A percentile compares a stretch with the other conserved stretches of the same genome.
These are phyloP conservation scores for Malurus melanocephalus DNA, from an alignment of 2,113 vertebrate species.

Conservation along the genomic window DNA sequence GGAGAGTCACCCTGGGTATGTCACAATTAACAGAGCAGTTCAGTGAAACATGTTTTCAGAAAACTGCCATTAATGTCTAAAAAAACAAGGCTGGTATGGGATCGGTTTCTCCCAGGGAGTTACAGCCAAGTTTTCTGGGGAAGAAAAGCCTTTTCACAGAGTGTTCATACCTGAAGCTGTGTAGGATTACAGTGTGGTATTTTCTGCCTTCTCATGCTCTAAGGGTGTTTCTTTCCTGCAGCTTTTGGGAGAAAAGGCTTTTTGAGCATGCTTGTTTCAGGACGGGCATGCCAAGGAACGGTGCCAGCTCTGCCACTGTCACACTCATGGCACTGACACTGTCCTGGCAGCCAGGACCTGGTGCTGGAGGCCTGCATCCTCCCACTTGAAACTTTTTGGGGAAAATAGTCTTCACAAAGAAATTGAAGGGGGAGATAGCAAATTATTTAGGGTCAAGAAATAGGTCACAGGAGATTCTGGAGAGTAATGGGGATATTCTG, in stretches of 20 bases:
- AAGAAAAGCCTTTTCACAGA: background rate
- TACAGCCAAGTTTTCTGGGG: background rate
- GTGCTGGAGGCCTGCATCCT: background rate
- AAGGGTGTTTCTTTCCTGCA: background rate
- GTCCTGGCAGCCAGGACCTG: background rate
- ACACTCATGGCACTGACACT: rapidly evolving
- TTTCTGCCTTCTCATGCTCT: background rate
- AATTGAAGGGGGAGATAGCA: background rate
- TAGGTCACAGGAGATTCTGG: background rate
- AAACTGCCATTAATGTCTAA: background rate
- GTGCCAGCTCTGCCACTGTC: background rate
- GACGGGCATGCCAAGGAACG: background rate
- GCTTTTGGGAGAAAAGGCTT: background rate
- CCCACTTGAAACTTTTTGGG: background rate
- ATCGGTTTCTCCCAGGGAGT: background rate
- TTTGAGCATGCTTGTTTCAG: rapidly evolving
- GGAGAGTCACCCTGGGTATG: slow-evolving; percentile 5
- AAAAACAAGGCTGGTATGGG: background rate
- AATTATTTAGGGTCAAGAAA: background rate
- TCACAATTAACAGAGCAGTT: background rate
- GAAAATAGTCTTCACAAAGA: background rate
- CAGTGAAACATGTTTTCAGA: background rate
- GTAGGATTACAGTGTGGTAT: background rate
- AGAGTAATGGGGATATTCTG: background rate
- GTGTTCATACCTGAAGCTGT: background rate